Percentiles rank a stretch among this genome's conserved stretches.
Evolutionary conservation across 2,797 vertebrate genomes (phyloP).

Genomic region (Manis pentadactyla): DNA sequence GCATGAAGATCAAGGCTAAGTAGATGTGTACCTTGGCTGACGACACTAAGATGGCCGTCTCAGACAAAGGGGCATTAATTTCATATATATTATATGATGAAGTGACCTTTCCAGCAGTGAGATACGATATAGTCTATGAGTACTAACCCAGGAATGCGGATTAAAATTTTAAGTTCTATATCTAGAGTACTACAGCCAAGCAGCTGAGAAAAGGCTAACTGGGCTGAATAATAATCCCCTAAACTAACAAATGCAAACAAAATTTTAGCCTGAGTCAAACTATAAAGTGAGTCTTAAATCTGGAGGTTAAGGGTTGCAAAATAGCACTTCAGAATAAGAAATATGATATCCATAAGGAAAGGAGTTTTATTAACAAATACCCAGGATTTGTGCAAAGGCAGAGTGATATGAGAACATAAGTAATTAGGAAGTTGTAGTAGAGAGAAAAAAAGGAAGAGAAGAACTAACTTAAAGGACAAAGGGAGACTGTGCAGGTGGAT

Average conservation of each 20-base stretch:
- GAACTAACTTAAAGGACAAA: not conserved
- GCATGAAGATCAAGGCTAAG: not conserved
- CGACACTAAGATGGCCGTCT: not conserved
- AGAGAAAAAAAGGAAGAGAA: not conserved
- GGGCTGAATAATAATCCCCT: not conserved
- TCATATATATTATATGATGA: not conserved
- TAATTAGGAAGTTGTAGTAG: not conserved
- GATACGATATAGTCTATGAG: not conserved
- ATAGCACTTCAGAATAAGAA: not conserved
- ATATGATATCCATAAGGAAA: not conserved
- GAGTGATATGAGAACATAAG: not conserved
- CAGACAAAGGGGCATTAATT: not conserved
- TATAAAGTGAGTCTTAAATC: slow-evolving; percentile 36
- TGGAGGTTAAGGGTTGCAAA: slow-evolving; percentile 35
- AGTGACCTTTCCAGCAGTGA: not conserved
- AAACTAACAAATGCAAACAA: not conserved
- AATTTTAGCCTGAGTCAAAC: slow-evolving; percentile 47
- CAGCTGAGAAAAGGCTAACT: not conserved
- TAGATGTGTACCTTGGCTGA: not conserved
- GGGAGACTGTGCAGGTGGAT: not conserved
- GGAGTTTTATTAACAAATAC: slow-evolving; percentile 27
- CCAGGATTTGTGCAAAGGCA: not conserved
- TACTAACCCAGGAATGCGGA: not conserved
- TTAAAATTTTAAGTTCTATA: not conserved
- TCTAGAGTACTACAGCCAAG: not conserved